Base-by-base conservation (phyloP, 2,113 vertebrate genomes). In the Camelus bactrianus region DNA sequence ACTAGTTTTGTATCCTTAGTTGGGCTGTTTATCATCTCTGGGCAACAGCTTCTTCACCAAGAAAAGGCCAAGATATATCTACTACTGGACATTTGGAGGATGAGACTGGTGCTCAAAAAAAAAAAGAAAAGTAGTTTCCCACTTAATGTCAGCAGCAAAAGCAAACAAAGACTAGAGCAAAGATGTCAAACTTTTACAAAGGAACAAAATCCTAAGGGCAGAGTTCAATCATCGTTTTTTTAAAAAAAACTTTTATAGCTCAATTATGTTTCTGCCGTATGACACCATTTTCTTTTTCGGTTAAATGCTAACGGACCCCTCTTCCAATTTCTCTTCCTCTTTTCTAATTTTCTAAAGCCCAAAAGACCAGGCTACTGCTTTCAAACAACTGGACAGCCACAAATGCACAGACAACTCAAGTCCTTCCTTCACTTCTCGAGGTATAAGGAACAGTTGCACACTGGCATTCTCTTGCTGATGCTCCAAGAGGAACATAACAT, bases 381-480 rank as follows among this genome's bases (percentile, higher is more conserved):
- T 93, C 80, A 48, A 19, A 69, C 17, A 52, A 69, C 52, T 5
- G 35, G 46, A 60, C 1, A 28, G 58, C 22, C 60, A 54, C 0
- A 8, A 52, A 42, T 3, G 1, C 16, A 14, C 0, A n/a, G 0
- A 20, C 35, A 38, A 28, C 16, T 19, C 70, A 6, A 52, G 70
- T 26, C 32, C 20, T 14, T 24, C 12, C 32, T 17, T 64, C 26
- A 12, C 32, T 38, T 80, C n/a, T 13, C 48, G n/a, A 16, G 24
- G 13, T 14, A 1, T 1, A 38, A 1, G 0, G 28, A 9, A n/a
- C 56, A 9, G 4, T 10, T 15, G 17, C 30, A 30, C 4, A 38
- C 46, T 64, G 10, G 2, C 20, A 2, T 8, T n/a, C 58, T 19
- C 72, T 9, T 48, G 32, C 54, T 48, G 46, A 58, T 14, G 9